Evolutionary conservation across 2,888 invertebrate genomes (phyloP), one percentile per base, ranked within the genome.

Genomic region (Nomada flava): DNA sequence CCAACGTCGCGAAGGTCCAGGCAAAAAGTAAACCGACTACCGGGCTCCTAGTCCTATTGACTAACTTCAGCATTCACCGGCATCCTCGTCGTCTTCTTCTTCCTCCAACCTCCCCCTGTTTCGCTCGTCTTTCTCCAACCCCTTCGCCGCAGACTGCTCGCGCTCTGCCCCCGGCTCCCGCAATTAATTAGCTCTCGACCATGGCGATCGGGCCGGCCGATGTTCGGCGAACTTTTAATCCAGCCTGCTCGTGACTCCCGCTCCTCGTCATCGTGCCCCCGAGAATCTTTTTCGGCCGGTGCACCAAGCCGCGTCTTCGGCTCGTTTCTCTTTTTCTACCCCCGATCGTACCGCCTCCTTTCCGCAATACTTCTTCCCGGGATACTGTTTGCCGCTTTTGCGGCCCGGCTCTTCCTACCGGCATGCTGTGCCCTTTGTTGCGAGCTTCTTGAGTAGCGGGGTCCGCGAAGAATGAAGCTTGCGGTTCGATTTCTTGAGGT

Each of bases 181-280:
- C 91, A 92, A 92, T 92, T 92, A 92, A 92, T 92, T 92, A 92
- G 91, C 91, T 86, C 89, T 89, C 86, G 89, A 87, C 86, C 86
- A 87, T 73, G 81, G 86, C 87, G 90, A 91, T 91, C 91, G 90
- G 87, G 84, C 86, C 86, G 74, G 89, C 86, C 90, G 89, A 91
- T 91, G 91, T 91, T 91, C 90, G 88, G 86, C 85, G 83, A 90
- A 89, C 91, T 91, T 91, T 91, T 91, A 92, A 91, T 91, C 90
- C 89, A 80, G 82, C 78, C 82, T 79, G 83, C 88, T 91, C 90
- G 91, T 91, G 91, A 90, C 90, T 89, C 85, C 86, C 79, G 84
- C 78, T 84, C 82, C 86, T 85, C 88, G 83, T 85, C 86, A 79
- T 88, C 88, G 82, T 86, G 84, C 84, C 79, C 80, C 82, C 79